A percentile compares a stretch with the other conserved stretches of the same genome.
phyloP scores from a whole-genome alignment of 1,140 invertebrate genomes.

The Pogonognathellus flavescens region DNA sequence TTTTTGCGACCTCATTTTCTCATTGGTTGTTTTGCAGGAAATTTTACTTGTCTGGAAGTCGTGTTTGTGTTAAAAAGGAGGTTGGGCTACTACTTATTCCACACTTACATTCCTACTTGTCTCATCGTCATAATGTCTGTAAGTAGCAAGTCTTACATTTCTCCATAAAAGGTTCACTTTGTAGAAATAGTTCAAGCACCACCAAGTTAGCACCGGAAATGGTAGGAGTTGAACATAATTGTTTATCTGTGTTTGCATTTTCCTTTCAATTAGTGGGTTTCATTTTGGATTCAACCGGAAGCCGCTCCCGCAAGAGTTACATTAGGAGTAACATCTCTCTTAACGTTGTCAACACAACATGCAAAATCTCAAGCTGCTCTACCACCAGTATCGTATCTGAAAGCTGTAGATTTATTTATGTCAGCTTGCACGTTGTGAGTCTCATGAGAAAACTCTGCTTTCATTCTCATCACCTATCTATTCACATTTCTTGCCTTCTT shows the following conservation, averaged over 20 bases:
- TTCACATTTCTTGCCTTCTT: no score
- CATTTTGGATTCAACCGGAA: slow-evolving; percentile 79
- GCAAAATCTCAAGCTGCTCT: slow-evolving; percentile 90
- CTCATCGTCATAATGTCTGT: slow-evolving; percentile 77
- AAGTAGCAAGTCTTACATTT: not conserved
- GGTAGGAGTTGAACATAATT: not conserved
- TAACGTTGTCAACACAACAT: slow-evolving; percentile 91
- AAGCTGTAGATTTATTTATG: slow-evolving; percentile 92
- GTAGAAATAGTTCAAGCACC: not conserved
- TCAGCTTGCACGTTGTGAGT: slow-evolving; percentile 87
- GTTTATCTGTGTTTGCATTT: slow-evolving; percentile 3
- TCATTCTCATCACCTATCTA: not conserved
- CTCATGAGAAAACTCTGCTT: not conserved
- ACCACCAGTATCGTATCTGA: slow-evolving; percentile 90
- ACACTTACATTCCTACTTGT: slow-evolving; percentile 90
- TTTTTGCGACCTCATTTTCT: not conserved
- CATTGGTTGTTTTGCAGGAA: slow-evolving; percentile 75
- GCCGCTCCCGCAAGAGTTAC: slow-evolving; percentile 90
- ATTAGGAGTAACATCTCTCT: slow-evolving; percentile 88
- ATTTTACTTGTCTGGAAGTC: slow-evolving; percentile 90
- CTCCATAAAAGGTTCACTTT: not conserved
- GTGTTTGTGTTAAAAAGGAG: slow-evolving; percentile 89
- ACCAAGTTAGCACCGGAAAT: not conserved
- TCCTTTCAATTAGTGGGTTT: slow-evolving; percentile 70
- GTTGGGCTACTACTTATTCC: slow-evolving; percentile 88